Evolutionary conservation across 23 tunicate genomes (phyloP).

Genomic region (Halocynthia roretzi): DNA sequence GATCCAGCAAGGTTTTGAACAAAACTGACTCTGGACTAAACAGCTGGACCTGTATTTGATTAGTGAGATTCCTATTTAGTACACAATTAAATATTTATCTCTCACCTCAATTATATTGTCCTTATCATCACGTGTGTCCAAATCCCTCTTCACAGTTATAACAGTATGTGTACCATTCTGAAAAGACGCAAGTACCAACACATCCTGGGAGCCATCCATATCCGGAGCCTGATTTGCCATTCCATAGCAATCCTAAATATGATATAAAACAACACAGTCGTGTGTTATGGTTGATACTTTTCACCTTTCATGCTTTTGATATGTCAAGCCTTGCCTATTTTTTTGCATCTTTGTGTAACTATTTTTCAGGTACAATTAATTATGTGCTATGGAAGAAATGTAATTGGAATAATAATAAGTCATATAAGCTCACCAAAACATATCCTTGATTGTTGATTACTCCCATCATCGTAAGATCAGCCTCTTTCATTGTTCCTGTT

Average conservation of each 20-base stretch:
- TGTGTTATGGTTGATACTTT: too few relatives aligned
- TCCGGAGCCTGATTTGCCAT: conserved; percentile 1
- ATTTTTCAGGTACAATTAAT: too few relatives aligned
- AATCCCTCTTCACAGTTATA: neutral
- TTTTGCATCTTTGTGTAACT: too few relatives aligned
- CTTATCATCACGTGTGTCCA: conserved; percentile 5
- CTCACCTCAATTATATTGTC: conserved; percentile 7
- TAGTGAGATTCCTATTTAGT: too few relatives aligned
- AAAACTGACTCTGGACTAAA: too few relatives aligned
- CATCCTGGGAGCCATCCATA: conserved; percentile 7
- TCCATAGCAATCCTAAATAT: too few relatives aligned
- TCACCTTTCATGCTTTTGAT: too few relatives aligned
- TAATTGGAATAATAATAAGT: neutral
- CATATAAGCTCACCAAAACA: conserved; percentile 4
- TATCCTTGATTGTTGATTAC: neutral
- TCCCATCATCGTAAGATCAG: conserved; percentile 16
- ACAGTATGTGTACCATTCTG: conserved; percentile 21
- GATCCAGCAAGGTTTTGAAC: too few relatives aligned
- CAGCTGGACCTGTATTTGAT: too few relatives aligned
- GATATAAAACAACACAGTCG: too few relatives aligned
- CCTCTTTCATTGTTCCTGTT: conserved; percentile 17
- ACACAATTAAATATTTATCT: neutral
- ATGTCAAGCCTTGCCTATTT: too few relatives aligned
- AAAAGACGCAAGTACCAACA: conserved; percentile 5
- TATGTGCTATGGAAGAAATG: neutral